Percentiles rank a stretch among this genome's conserved stretches.
Conservation (phyloP, 2,113 vertebrate genomes). For the Lates calcarifer region DNA sequence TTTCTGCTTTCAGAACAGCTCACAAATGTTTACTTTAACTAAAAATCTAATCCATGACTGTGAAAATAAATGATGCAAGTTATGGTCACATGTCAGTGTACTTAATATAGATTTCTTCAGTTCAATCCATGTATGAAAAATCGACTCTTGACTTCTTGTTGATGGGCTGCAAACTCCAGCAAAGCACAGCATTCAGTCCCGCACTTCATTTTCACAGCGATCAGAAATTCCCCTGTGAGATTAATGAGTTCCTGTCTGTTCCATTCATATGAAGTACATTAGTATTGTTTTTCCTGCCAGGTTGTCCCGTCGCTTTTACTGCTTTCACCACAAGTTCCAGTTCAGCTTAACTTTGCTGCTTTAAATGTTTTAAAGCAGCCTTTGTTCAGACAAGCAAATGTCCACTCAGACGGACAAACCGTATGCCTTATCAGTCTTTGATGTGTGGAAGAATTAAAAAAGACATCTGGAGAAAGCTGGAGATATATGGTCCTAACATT, state of each 20-base stretch:
- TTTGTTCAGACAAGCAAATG: constrained; percentile 11
- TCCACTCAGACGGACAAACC: constrained; percentile 1
- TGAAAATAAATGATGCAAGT: background rate
- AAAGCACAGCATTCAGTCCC: background rate
- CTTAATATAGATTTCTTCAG: too few relatives aligned
- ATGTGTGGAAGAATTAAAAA: background rate
- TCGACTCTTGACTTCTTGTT: background rate
- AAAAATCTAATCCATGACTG: background rate
- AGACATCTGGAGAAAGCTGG: constrained; percentile 1
- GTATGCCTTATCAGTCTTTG: constrained; percentile 10
- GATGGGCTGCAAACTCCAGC: background rate
- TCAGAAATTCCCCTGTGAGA: background rate
- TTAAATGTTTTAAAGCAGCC: background rate
- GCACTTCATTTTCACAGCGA: background rate
- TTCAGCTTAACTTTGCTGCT: background rate
- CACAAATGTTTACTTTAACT: constrained; percentile 5
- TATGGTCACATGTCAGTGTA: background rate
- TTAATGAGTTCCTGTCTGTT: background rate
- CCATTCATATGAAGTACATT: background rate
- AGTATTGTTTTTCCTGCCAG: background rate
- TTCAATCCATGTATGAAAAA: too few relatives aligned
- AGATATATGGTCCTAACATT: background rate
- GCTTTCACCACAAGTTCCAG: background rate
- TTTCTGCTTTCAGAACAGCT: background rate
- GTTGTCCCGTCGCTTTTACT: background rate